Evolutionary conservation across 2,797 vertebrate species (phyloP).

Genomic region (Sciaenops ocellatus): DNA sequence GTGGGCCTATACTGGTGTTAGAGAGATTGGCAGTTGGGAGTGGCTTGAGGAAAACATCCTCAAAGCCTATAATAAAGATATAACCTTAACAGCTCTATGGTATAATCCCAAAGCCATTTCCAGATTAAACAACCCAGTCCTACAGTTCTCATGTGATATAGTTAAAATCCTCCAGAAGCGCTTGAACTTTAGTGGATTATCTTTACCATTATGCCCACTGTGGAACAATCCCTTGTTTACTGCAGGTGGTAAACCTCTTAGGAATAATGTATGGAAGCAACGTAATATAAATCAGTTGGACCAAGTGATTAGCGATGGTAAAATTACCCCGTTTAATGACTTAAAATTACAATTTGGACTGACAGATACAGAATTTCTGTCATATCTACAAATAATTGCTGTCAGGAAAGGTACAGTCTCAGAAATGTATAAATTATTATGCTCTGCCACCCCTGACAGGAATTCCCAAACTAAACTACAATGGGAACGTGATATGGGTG

Average conservation of each 20-base stretch:
- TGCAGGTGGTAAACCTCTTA: not conserved
- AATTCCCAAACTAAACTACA: not conserved
- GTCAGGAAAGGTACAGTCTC: not conserved
- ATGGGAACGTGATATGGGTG: not conserved
- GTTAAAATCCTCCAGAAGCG: not conserved
- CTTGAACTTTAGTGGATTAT: not conserved
- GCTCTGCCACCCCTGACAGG: not conserved
- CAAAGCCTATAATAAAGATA: not conserved
- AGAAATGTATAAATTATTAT: not conserved
- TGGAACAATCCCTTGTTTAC: not conserved
- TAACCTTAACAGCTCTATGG: not conserved
- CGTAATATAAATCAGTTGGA: not conserved
- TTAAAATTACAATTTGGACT: too few relatives aligned
- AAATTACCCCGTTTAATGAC: not conserved
- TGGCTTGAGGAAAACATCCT: not conserved
- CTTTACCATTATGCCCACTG: not conserved
- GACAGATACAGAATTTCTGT: too few relatives aligned
- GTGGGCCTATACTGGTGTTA: not conserved
- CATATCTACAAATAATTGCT: not conserved
- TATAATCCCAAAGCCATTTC: too few relatives aligned
- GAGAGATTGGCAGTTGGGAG: not conserved
- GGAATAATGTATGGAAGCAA: not conserved
- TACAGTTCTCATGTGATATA: not conserved
- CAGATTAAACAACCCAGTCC: not conserved
- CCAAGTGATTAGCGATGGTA: not conserved